Evolutionary conservation across 1,140 invertebrate genomes (phyloP), one percentile per base, ranked within the genome.

Genomic region (Drosophila lacertosa): DNA sequence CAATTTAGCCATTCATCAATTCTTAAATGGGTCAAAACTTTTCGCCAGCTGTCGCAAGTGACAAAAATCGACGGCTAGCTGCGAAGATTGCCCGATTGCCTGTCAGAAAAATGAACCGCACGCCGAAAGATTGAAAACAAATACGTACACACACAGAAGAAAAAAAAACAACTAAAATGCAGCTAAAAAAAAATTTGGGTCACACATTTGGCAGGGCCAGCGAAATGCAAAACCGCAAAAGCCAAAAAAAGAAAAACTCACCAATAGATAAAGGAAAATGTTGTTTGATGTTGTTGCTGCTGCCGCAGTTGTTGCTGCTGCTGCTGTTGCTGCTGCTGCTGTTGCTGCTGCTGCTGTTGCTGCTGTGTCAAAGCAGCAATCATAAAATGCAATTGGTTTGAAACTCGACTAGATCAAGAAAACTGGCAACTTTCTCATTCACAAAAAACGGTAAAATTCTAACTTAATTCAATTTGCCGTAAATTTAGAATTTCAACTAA

Each of bases 341-440:
- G 68, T 26, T 71, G 60, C 55, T 48, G 59, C 22, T 74, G 63
- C 39, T 70, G 69, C 26, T 77, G 67, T 29, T 59, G 55, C 29
- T 45, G 18, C 33, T 33, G 65, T 77, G 69, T 70, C 51, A 63
- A 69, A 69, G 69, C 53, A 60, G 50, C 77, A 88, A 86, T 88
- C 82, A 86, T 86, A 86, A 86, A 86, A 86, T 86, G 82, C 82
- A 86, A 88, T 88, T 88, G 82, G 82, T 78, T 77, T 86, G 58
- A 55, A 64, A 74, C 65, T 77, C 65, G 74, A 77, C 77, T 82
- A 88, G 62, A 68, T 64, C 35, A 58, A 24, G 7, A 9, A 37
- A 20, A 24, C 7, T 35, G 24, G 4, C 24, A 26, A 26, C 5
- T 5, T 29, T 29, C 7, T 9, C 6, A 29, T 1, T 35, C 11